These are phyloP conservation scores for Danio tinwini DNA, from an alignment of 2,797 vertebrate genomes.

Conservation along the genomic window DNA sequence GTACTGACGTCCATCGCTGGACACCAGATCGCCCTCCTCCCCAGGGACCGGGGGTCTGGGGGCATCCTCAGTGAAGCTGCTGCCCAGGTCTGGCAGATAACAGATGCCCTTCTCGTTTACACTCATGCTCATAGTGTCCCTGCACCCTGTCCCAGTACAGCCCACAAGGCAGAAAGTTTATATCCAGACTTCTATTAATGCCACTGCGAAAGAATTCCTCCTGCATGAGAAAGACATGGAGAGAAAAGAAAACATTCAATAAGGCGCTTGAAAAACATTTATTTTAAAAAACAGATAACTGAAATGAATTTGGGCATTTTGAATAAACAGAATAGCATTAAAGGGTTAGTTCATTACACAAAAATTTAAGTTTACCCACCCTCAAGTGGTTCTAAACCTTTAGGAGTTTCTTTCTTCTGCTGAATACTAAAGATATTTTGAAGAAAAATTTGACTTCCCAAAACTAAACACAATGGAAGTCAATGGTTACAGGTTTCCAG, in stretches of 20 bases:
- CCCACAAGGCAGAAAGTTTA: conserved; percentile 73
- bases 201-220: conserved; percentile 73
- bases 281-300: neutral
- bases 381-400: no score
- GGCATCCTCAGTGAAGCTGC: conserved; percentile 97
- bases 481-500: no score
- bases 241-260: conserved; percentile 51
- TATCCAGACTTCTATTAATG: conserved; percentile 75
- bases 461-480: no score
- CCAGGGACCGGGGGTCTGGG: conserved; percentile 96
- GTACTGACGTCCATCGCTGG: conserved; percentile 81
- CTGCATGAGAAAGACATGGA: conserved; percentile 66
- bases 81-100: conserved; percentile 88
- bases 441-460: no score
- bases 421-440: no score
- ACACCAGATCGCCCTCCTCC: conserved; percentile 93
- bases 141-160: conserved; percentile 72
- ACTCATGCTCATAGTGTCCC: conserved; percentile 89
- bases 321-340: neutral
- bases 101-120: conserved; percentile 83
- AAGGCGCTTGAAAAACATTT: conserved; percentile 39
- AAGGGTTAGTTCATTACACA: no score
- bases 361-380: no score
- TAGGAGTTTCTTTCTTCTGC: no score
- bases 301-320: neutral